Evolutionary conservation across 2,797 vertebrate genomes (phyloP), one percentile per base, ranked within the genome.

Genomic region (Crax fasciolata): DNA sequence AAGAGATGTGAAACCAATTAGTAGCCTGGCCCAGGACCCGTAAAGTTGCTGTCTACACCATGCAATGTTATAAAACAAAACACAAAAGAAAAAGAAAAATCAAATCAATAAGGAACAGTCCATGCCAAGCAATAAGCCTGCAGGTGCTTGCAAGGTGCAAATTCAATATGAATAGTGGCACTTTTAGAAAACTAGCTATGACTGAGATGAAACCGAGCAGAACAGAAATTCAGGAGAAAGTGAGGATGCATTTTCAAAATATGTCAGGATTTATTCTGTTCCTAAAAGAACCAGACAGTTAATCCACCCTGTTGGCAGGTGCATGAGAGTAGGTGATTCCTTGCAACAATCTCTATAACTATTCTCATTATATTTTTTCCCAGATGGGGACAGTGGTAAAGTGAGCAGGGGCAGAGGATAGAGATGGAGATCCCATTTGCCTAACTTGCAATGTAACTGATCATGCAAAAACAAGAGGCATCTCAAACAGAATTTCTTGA

Each of bases 271-370:
- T 95, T 97, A 95, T 95, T 95, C 88, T 61, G 41, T 55, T 93
- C 75, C 61, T 94, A 90, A 94, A 96, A 93, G 85, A 84, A 92
- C 23, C 86, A 91, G 95, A 95, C 91, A 96, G 96, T 83, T 95
- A 96, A 96, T 96, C 91, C 90, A 79, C 91, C 74, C 93, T 8
- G 91, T 48, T 79, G 91, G 96, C 96, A 97, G 95, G 88, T 95
- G 93, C 80, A 43, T 48, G 86, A 93, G 93, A 93, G 86, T 62
- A 80, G 95, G 94, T 6, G 89, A 96, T 95, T 93, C 96, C 90
- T 95, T 85, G 81, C 83, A 91, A 80, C 94, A 91, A 75, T 39
- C 89, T 81, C 90, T 92, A 3, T 95, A 96, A 89, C 90, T 90
- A 63, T 93, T 94, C 91, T 95, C 95, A 90, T 96, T 90, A 96